Evolutionary conservation across 2,113 vertebrate genomes (phyloP).

Genomic region (Eudorcas thomsonii): DNA sequence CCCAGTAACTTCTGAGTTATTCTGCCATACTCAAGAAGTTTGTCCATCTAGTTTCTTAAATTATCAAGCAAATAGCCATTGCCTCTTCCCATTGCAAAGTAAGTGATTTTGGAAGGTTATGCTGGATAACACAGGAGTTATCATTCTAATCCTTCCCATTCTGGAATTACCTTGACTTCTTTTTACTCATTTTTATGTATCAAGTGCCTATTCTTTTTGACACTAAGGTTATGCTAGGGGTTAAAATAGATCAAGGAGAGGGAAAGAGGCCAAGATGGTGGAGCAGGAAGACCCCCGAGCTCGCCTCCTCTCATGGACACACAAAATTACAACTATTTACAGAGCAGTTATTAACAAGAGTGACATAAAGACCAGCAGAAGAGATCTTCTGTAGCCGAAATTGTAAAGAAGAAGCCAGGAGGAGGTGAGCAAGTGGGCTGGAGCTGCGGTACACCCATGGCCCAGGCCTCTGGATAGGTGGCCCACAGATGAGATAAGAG

Average conservation of each 20-base stretch:
- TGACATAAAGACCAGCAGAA: background rate
- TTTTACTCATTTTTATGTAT: background rate
- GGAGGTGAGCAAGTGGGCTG: background rate
- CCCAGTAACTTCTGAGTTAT: background rate
- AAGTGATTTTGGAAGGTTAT: background rate
- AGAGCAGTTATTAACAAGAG: background rate
- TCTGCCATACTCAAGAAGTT: background rate
- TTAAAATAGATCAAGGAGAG: background rate
- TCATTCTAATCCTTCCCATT: background rate
- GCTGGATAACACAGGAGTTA: background rate
- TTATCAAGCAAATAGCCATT: background rate
- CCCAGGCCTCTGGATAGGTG: background rate
- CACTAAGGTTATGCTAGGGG: background rate
- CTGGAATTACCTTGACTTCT: background rate
- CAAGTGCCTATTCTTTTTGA: background rate
- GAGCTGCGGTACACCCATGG: fast-evolving
- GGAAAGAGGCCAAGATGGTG: no score
- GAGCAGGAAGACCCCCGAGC: background rate
- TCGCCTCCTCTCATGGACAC: background rate
- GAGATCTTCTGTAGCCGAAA: no score
- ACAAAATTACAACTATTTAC: background rate
- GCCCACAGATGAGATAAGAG: background rate
- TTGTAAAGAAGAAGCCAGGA: background rate
- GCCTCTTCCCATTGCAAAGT: background rate
- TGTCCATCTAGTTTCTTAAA: background rate